Evolutionary conservation across 2,113 vertebrate species (phyloP).

Genomic region (Bufo gargarizans): DNA sequence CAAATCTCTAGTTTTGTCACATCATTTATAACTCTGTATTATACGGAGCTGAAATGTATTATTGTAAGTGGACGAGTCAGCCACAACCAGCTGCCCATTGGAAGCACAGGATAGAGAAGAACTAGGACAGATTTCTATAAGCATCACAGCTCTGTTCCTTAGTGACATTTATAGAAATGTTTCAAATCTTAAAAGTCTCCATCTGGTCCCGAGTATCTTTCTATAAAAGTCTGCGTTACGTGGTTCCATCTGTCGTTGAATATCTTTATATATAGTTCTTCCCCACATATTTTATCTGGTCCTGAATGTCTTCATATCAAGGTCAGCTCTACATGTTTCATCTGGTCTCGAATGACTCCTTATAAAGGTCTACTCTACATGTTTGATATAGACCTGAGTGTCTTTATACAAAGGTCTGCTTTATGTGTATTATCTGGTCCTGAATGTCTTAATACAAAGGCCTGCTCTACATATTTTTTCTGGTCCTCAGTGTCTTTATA

Average conservation of each 20-base stretch:
- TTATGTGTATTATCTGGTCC: not conserved
- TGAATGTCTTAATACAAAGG: not conserved
- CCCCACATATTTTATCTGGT: not conserved
- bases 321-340: not conserved
- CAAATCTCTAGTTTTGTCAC: conserved; percentile 13
- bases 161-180: conserved; percentile 14
- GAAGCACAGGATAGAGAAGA: not conserved
- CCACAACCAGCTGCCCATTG: not conserved
- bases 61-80: conserved; percentile 4
- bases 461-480: not conserved
- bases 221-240: not conserved
- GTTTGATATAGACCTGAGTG: not conserved
- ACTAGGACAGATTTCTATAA: not conserved
- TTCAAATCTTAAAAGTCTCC: not conserved
- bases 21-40: conserved; percentile 2
- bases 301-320: not conserved
- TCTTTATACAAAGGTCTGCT: not conserved
- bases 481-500: not conserved
- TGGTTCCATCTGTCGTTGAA: not conserved
- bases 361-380: not conserved
- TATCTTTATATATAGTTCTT: not conserved
- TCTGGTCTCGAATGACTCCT: not conserved
- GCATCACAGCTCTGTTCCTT: not conserved
- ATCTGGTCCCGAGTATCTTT: not conserved
- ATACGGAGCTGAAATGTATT: conserved; percentile 14